phyloP scores from a whole-genome alignment of 2,797 vertebrate genomes.

The Fundulus diaphanus region DNA sequence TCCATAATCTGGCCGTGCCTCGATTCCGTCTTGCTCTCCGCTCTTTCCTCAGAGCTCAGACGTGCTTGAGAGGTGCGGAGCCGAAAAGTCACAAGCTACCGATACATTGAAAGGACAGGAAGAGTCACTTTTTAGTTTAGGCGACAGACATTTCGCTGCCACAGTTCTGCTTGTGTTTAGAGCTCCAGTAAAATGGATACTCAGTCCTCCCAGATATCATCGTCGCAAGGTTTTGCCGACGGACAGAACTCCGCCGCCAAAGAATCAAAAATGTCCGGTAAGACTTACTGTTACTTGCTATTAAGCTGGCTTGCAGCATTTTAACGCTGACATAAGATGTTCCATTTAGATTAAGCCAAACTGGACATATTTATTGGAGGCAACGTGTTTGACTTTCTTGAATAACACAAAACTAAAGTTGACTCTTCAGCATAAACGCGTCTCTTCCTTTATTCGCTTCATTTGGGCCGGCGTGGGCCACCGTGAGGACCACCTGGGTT shows the following conservation, averaged over 20 bases:
- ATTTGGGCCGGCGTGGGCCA: neutral
- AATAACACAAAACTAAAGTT: neutral
- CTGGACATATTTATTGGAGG: neutral
- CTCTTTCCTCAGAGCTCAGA: slow-evolving; percentile 48
- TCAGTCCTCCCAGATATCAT: slow-evolving; percentile 84
- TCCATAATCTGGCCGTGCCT: slow-evolving; percentile 56
- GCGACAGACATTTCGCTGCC: slow-evolving; percentile 27
- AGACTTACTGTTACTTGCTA: slow-evolving; percentile 52
- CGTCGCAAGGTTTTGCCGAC: slow-evolving; percentile 82
- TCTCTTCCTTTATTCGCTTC: neutral
- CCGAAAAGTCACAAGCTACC: slow-evolving; percentile 44
- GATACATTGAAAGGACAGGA: slow-evolving; percentile 5
- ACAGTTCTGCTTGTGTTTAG: slow-evolving; percentile 35
- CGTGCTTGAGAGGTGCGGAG: slow-evolving; percentile 46
- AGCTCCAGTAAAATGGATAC: slow-evolving; percentile 79
- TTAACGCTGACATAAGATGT: neutral
- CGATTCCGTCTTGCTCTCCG: slow-evolving; percentile 49
- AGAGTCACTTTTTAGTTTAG: neutral
- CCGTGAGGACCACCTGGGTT: slow-evolving; percentile 53
- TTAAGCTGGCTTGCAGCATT: neutral
- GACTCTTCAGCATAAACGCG: neutral
- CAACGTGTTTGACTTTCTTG: neutral
- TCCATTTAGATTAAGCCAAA: neutral
- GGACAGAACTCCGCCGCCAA: slow-evolving; percentile 79
- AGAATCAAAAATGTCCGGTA: slow-evolving; percentile 84